Evolutionary conservation across 2,113 vertebrate species (phyloP).

Genomic region (Pardalotus punctatus): DNA sequence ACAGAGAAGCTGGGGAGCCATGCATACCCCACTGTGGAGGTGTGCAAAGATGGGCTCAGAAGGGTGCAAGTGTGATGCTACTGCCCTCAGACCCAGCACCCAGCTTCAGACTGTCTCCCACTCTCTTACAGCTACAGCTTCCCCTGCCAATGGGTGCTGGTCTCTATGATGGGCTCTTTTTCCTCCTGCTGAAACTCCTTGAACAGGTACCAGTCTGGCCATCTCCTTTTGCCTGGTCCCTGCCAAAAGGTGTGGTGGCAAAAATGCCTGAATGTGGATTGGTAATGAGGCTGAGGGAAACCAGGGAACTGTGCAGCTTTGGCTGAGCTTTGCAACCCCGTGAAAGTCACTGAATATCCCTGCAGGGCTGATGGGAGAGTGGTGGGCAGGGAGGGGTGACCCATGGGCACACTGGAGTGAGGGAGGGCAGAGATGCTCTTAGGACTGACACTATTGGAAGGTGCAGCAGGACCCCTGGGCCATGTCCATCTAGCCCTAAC

Average conservation of each 20-base stretch:
- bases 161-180: conserved; percentile 75
- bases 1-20: neutral
- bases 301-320: neutral
- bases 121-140: conserved; percentile 59
- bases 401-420: neutral
- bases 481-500: neutral
- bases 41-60: neutral
- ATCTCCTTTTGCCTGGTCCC: neutral
- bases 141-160: conserved; percentile 69
- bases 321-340: neutral
- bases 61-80: neutral
- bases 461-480: neutral
- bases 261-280: neutral
- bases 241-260: neutral
- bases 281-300: neutral
- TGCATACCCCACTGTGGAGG: neutral
- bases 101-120: neutral
- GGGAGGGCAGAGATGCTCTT: neutral
- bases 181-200: conserved; percentile 71
- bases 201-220: conserved; percentile 59
- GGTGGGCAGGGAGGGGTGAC: neutral
- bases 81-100: neutral
- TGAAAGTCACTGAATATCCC: neutral
- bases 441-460: neutral
- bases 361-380: neutral